These are phyloP conservation scores for Callosobruchus maculatus DNA, from an alignment of 2,888 invertebrate species.

Conservation along the genomic window DNA sequence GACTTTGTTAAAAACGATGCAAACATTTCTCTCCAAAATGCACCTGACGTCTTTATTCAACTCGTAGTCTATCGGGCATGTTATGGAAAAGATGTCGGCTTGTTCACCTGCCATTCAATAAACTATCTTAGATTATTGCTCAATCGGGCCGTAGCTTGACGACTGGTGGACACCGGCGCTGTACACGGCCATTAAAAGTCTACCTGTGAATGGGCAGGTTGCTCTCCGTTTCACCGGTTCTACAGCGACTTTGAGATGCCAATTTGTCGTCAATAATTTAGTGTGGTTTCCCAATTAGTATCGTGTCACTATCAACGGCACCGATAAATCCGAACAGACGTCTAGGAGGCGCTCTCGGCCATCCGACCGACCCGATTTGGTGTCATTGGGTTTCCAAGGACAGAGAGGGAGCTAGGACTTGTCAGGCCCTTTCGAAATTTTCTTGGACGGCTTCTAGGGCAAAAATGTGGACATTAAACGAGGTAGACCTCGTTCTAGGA, in stretches of 20 bases:
- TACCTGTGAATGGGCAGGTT: not conserved
- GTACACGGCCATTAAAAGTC: not conserved
- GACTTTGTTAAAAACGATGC: no score
- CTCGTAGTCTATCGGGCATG: not conserved
- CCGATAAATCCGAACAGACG: conserved; percentile 40
- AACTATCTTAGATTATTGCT: not conserved
- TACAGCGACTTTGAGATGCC: conserved; percentile 7
- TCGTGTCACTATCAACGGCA: conserved; percentile 36
- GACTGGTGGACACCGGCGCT: not conserved
- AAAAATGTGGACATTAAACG: no score
- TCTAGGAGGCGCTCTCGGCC: conserved; percentile 10
- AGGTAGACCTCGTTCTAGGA: no score
- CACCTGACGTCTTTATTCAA: not conserved
- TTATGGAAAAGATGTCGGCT: not conserved
- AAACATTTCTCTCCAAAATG: no score
- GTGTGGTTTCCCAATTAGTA: conserved; percentile 35
- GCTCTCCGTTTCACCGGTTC: not conserved
- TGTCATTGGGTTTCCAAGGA: not conserved
- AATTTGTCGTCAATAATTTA: conserved; percentile 23
- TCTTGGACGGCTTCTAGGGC: no score
- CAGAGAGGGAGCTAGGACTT: not conserved
- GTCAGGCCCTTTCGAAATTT: not conserved
- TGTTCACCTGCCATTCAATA: not conserved
- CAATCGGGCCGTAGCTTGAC: not conserved
- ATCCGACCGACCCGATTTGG: conserved; percentile 1